phyloP scores from a whole-genome alignment of 2,888 invertebrate genomes.

The Chironomus tentans region DNA sequence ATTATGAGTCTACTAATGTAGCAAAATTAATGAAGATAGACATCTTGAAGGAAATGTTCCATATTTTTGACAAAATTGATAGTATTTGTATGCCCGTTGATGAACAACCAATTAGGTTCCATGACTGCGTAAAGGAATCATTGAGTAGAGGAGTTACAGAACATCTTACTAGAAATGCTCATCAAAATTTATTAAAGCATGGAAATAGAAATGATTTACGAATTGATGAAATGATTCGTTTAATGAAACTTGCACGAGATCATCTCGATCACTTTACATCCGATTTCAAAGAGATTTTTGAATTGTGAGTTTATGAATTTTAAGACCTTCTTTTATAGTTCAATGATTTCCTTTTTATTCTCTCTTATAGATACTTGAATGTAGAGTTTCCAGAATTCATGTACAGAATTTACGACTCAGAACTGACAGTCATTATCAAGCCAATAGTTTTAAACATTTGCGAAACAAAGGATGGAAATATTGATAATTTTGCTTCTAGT shows the following conservation, averaged over 20 bases:
- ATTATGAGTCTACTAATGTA: not conserved
- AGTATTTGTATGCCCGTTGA: not conserved
- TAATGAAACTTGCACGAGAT: not conserved
- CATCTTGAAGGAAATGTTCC: not conserved
- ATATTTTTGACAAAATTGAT: not conserved
- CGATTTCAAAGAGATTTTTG: not conserved
- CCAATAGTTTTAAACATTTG: not conserved
- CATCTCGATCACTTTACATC: not conserved
- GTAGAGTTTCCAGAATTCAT: not conserved
- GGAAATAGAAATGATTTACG: not conserved
- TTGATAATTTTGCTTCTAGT: not conserved
- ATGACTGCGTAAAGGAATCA: not conserved
- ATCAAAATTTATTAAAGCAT: not conserved
- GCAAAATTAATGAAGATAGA: not conserved
- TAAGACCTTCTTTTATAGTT: no score
- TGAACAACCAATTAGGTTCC: not conserved
- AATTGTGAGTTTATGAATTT: not conserved
- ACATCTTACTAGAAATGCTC: not conserved
- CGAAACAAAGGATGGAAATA: not conserved
- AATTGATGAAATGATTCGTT: not conserved
- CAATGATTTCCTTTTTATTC: no score
- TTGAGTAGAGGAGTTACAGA: not conserved
- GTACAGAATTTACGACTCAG: not conserved
- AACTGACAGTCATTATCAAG: slow-evolving; percentile 2
- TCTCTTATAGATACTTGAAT: no score